Conservation (phyloP, 2,888 invertebrate genomes). For the Metellina segmentata region DNA sequence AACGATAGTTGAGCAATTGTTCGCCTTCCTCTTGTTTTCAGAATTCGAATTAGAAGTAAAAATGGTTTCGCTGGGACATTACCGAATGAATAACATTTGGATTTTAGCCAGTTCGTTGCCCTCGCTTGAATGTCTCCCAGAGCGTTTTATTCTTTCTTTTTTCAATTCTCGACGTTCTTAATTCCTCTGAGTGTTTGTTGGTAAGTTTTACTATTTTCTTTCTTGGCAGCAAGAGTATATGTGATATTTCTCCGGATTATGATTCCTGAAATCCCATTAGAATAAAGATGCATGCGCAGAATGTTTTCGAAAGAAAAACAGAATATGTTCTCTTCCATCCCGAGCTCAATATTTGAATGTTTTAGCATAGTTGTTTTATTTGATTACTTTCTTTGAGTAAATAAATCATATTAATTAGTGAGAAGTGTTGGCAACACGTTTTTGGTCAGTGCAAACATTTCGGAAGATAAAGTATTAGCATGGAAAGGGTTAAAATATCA, state of each 20-base stretch:
- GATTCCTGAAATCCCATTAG: too few relatives aligned
- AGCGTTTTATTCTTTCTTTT: neutral
- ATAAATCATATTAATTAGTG: too few relatives aligned
- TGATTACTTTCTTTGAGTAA: too few relatives aligned
- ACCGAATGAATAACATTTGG: neutral
- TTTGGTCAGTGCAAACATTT: too few relatives aligned
- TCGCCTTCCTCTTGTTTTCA: neutral
- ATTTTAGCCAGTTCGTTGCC: neutral
- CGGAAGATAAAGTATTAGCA: too few relatives aligned
- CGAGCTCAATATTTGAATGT: too few relatives aligned
- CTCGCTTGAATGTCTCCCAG: neutral
- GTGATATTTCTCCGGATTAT: neutral
- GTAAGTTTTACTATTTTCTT: neutral
- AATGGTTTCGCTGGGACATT: neutral
- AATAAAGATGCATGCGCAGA: too few relatives aligned
- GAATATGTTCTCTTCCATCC: too few relatives aligned
- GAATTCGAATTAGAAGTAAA: neutral
- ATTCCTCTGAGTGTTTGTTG: neutral
- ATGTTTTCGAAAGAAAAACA: too few relatives aligned
- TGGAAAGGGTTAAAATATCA: too few relatives aligned
- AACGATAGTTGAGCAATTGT: neutral
- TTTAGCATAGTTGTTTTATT: too few relatives aligned
- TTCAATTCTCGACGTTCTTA: neutral
- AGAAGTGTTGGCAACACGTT: too few relatives aligned
- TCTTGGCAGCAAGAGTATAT: neutral